Conservation (phyloP, 2,888 invertebrate genomes). For the Brachypalpus laphriformis region DNA sequence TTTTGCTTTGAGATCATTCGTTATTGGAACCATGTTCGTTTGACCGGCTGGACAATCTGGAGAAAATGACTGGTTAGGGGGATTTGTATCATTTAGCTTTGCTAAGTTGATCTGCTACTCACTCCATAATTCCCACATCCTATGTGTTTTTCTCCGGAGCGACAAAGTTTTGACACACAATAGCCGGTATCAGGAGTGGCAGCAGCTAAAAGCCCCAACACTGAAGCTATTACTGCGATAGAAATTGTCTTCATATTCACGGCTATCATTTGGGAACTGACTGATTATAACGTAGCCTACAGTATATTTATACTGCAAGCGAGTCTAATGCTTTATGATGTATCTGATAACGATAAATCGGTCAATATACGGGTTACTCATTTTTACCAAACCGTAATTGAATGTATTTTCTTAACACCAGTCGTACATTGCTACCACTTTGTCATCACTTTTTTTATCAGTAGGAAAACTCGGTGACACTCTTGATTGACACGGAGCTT, state of each 20-base stretch:
- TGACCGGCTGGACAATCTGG: background rate
- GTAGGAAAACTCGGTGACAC: too few relatives aligned
- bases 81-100: background rate
- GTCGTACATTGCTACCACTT: too few relatives aligned
- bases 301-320: background rate
- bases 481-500: too few relatives aligned
- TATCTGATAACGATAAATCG: background rate
- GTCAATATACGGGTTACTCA: too few relatives aligned
- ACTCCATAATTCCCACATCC: conserved; percentile 49
- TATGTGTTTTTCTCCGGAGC: background rate
- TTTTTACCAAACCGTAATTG: too few relatives aligned
- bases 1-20: background rate
- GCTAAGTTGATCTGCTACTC: background rate
- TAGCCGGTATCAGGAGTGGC: background rate
- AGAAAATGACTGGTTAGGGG: background rate
- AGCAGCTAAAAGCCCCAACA: background rate
- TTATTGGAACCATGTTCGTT: conserved; percentile 21
- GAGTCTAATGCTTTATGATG: background rate
- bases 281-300: background rate
- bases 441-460: too few relatives aligned
- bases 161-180: conserved; percentile 22
- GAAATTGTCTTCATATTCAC: background rate
- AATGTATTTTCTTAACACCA: too few relatives aligned
- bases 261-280: background rate
- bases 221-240: background rate